Evolutionary conservation across 2,113 vertebrate species (phyloP), one percentile per base, ranked within the genome.

Genomic region (Tragelaphus imberbis): DNA sequence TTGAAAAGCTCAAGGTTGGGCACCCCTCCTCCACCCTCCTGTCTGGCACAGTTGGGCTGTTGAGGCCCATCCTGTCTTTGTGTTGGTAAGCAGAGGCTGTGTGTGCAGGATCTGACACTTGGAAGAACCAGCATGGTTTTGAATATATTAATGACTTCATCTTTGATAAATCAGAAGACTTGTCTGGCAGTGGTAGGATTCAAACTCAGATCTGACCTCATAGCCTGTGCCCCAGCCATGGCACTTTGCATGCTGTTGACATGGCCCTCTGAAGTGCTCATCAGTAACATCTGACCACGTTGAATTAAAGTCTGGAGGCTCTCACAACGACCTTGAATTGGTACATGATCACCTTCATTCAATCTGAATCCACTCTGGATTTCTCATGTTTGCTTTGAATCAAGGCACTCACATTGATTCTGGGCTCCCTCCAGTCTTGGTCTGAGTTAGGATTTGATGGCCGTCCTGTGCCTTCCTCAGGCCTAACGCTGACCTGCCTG

Each of bases 271-370:
- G 51, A 51, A n/a, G 5, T 7, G 36, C 71, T 81, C 30, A 25
- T 56, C n/a, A 7, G 1, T 6, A 5, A 56, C 85, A 25, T 25
- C 25, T 21, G 68, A n/a, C 16, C 61, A 19, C 0, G 8, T 3
- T 11, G 30, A 25, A 0, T 21, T 13, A 8, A 28, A 49, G 58
- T 9, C 1, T 0, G 1, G 68, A 53, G 51, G n/a, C 23, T 55
- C 12, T 10, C 27, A 2, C 28, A 7, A 7, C 6, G 0, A 0
- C 5, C 3, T 36, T 33, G 21, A 8, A 6, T 30, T 23, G 9
- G 49, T 19, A 12, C 13, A 1, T 0, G 0, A 36, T 36, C 61
- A 17, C 63, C 11, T 1, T 16, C 44, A 14, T 0, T 40, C 33
- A n/a, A 0, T 17, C n/a, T 14, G 51, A 55, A 36, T 30, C 51